A percentile compares a stretch with the other conserved stretches of the same genome.
Evolutionary conservation across 1,140 invertebrate species (phyloP).

Genomic region (Rhopalosiphum maidis): DNA sequence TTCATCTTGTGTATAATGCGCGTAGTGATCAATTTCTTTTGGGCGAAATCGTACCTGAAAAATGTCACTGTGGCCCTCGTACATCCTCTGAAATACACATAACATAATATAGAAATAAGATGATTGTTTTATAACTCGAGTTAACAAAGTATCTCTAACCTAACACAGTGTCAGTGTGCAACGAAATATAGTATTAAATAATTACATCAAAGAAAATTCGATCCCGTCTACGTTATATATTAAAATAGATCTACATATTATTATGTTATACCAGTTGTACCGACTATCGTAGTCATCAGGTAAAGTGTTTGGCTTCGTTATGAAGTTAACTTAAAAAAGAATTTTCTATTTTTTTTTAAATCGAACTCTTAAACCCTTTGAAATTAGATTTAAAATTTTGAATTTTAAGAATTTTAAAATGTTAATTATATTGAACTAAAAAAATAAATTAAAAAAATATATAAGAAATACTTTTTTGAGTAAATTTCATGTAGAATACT

Average conservation of each 20-base stretch:
- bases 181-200: background rate
- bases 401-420: background rate
- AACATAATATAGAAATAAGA: background rate
- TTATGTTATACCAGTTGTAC: background rate
- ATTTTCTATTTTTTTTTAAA: background rate
- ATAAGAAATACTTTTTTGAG: background rate
- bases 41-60: background rate
- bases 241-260: background rate
- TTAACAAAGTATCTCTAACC: background rate
- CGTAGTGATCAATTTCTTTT: background rate
- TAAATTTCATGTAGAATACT: background rate
- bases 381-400: background rate
- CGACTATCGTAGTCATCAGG: background rate
- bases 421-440: background rate
- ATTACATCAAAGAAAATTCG: background rate
- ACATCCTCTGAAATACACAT: slow-evolving; percentile 5
- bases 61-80: slow-evolving; percentile 10
- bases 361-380: background rate
- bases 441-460: background rate
- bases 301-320: background rate
- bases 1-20: background rate
- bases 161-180: background rate
- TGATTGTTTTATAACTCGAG: background rate
- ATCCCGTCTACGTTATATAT: background rate
- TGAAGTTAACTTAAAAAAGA: background rate